A percentile compares a stretch with the other conserved stretches of the same genome.
Conservation (phyloP, 2,113 vertebrate genomes). For the Ceyx melanurus region DNA sequence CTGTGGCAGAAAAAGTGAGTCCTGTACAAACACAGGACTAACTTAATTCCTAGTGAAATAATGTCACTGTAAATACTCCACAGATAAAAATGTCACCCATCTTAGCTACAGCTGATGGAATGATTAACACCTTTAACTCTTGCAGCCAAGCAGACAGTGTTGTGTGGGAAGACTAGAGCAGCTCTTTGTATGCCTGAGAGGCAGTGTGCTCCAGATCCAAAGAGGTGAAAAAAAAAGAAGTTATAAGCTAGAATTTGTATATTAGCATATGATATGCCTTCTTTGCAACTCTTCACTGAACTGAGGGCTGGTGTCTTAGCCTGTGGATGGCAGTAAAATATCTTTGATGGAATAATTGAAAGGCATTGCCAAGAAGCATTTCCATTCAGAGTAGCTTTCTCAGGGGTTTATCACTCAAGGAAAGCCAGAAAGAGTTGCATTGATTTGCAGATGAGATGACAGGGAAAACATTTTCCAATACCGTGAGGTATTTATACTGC, state of each 20-base stretch:
- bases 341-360: conserved; percentile 60
- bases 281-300: conserved; percentile 5
- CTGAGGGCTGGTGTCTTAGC: conserved; percentile 21
- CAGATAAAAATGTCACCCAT: not conserved
- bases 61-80: not conserved
- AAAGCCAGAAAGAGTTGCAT: conserved; percentile 45
- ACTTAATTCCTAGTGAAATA: not conserved
- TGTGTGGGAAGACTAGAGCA: not conserved
- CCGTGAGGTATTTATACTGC: conserved; percentile 34
- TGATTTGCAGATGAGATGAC: conserved; percentile 61
- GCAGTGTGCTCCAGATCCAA: not conserved
- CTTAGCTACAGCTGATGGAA: not conserved
- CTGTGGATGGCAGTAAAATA: conserved; percentile 66
- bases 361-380: conserved; percentile 8
- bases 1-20: not conserved
- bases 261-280: conserved; percentile 7
- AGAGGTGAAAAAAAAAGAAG: not conserved
- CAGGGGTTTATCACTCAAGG: conserved; percentile 34
- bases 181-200: not conserved
- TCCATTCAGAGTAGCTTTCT: conserved; percentile 21
- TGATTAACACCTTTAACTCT: not conserved
- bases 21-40: not conserved
- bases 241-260: not conserved
- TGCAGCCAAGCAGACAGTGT: not conserved
- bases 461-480: conserved; percentile 55